These are phyloP conservation scores for Prorops nasuta DNA, from an alignment of 1,140 invertebrate genomes.

Conservation along the genomic window DNA sequence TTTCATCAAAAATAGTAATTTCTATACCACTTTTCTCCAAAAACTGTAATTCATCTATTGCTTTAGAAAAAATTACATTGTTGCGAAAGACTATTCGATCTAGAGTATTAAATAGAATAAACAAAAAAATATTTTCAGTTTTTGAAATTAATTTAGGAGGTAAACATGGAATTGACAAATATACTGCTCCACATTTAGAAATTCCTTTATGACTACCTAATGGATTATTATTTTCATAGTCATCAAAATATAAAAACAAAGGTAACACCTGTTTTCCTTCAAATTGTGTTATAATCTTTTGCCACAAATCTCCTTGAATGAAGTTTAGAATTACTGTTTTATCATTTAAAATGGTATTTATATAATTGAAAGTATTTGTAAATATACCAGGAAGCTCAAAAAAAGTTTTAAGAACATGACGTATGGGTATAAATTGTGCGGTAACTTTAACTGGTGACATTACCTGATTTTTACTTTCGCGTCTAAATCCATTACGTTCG, in stretches of 20 bases:
- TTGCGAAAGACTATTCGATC: too few species aligned
- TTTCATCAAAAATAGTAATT: too few species aligned
- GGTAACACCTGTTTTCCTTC: conserved; percentile 1
- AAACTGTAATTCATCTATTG: too few species aligned
- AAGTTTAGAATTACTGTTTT: not conserved
- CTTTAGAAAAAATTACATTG: too few species aligned
- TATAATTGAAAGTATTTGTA: not conserved
- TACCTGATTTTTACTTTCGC: not conserved
- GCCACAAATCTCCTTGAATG: not conserved
- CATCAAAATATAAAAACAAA: not conserved
- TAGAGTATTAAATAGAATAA: too few species aligned
- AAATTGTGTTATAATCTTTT: not conserved
- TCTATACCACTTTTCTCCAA: too few species aligned
- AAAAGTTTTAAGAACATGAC: conserved; percentile 1
- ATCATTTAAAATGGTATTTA: not conserved
- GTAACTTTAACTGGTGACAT: not conserved
- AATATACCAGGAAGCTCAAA: conserved; percentile 2
- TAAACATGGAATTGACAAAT: too few species aligned
- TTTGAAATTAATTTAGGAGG: too few species aligned
- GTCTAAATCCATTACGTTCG: conserved; percentile 1
- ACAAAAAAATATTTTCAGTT: too few species aligned
- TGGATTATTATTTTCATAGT: conserved; percentile 2
- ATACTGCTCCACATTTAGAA: too few species aligned
- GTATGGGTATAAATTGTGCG: conserved; percentile 3
- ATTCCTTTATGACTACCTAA: conserved; percentile 12